Conservation (phyloP, 2,797 vertebrate species). For the Chiroxiphia lanceolata region DNA sequence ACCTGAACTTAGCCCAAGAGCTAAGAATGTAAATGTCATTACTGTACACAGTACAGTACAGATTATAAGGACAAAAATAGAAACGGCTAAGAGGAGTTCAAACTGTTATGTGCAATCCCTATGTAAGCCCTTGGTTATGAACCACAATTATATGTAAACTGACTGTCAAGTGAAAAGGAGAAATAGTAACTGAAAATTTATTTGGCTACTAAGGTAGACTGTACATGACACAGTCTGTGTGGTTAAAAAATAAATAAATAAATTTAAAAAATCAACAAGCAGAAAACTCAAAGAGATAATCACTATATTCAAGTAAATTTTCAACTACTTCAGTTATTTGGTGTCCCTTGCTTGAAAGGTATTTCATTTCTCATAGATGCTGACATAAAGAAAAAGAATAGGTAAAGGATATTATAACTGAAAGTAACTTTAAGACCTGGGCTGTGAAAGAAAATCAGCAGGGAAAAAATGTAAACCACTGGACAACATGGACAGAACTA, state of each 20-base stretch:
- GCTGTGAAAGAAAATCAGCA: background rate
- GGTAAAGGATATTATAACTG: background rate
- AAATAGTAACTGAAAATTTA: background rate
- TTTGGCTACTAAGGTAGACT: background rate
- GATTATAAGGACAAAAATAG: background rate
- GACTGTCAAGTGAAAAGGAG: background rate
- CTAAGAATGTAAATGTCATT: background rate
- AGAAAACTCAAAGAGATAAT: background rate
- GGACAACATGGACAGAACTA: background rate
- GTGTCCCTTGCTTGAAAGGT: background rate
- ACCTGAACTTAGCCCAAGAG: background rate
- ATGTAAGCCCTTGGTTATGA: background rate
- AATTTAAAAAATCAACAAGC: background rate
- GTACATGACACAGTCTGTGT: fast-evolving
- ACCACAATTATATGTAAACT: background rate
- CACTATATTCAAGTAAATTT: background rate
- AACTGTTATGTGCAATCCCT: background rate
- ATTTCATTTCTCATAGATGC: background rate
- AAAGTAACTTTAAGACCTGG: background rate
- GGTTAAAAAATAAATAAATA: background rate
- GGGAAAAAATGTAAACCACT: background rate
- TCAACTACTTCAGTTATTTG: background rate
- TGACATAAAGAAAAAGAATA: background rate
- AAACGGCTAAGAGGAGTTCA: background rate
- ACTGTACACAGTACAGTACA: background rate